These are phyloP conservation scores for Mormyrus hasselquistii DNA, from an alignment of 2,797 vertebrate species.

Conservation along the genomic window DNA sequence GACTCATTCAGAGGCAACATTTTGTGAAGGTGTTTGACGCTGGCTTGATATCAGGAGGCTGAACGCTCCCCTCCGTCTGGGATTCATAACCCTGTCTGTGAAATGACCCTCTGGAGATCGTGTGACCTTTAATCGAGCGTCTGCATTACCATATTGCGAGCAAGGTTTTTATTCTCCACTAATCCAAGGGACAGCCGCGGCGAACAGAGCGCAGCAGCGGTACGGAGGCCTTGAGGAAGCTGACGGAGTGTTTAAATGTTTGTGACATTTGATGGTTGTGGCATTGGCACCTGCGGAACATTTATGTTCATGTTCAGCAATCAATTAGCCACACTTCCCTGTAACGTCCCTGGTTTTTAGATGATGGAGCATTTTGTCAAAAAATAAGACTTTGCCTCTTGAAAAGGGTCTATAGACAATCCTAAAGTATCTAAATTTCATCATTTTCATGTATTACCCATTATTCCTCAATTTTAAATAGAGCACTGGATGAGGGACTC, in stretches of 20 bases:
- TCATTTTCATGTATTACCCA: neutral
- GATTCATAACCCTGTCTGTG: constrained; percentile 12
- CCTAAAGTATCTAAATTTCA: neutral
- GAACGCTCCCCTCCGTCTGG: neutral
- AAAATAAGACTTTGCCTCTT: neutral
- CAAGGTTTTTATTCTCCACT: constrained; percentile 8
- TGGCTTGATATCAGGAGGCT: neutral
- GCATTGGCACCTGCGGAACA: neutral
- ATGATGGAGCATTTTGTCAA: neutral
- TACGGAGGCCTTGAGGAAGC: neutral
- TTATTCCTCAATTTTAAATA: neutral
- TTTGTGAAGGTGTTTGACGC: constrained; percentile 12
- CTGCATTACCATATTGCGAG: constrained; percentile 16
- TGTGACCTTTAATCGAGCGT: constrained; percentile 11
- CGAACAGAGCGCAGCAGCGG: neutral
- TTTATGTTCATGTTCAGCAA: constrained; percentile 11
- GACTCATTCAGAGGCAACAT: constrained; percentile 41
- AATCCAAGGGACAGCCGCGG: neutral
- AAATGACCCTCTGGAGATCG: constrained; percentile 12
- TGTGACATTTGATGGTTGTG: neutral
- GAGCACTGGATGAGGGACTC: neutral
- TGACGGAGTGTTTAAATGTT: constrained; percentile 12
- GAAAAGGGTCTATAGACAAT: neutral
- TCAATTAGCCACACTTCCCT: constrained; percentile 6
- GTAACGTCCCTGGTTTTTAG: neutral